Evolutionary conservation across 1,140 invertebrate genomes (phyloP), one percentile per base, ranked within the genome.

Genomic region (Solen grandis): DNA sequence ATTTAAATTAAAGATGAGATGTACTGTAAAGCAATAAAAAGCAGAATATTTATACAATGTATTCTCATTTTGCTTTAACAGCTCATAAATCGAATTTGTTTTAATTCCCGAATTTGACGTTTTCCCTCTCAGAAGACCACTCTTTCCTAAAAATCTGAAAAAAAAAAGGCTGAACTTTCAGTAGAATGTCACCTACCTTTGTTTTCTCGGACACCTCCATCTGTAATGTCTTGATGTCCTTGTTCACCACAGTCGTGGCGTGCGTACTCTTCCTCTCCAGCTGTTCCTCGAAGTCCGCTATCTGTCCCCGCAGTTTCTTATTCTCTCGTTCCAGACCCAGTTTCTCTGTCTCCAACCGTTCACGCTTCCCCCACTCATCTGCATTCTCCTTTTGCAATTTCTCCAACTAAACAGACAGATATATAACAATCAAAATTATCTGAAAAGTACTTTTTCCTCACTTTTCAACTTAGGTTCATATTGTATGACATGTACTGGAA

Each of bases 331-430:
- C 96, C 65, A 98, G 92, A 0, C 95, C 95, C 81, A 97, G 93
- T 90, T 97, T 97, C 85, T 98, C 97, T 0, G 96, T 96, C 92
- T 98, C 97, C 33, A 98, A 89, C 16, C 96, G 93, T 91, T 98
- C 97, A 10, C 97, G 93, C 90, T 97, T 96, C 13, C 96, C 96
- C 97, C 97, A 98, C 89, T 98, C 97, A 5, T 96, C 94, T 1
- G 96, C 97, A 93, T 98, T 98, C 93, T 98, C 97, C 0, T 95
- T 95, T 93, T 98, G 97, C 5, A 98, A 92, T 84, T 94, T 93
- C 88, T 97, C 96, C 83, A 97, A 90, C 94, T 96, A 84, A 57
- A 92, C 31, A 22, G 27, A 66, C 66, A 69, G 22, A 31, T 65
- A 5, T 65, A 13, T 14, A 65, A 33, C 16, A 16, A 65, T 16